Percentiles rank a stretch among this genome's conserved stretches.
phyloP scores from a whole-genome alignment of 1,140 invertebrate species.

The Parapsyche elsis region DNA sequence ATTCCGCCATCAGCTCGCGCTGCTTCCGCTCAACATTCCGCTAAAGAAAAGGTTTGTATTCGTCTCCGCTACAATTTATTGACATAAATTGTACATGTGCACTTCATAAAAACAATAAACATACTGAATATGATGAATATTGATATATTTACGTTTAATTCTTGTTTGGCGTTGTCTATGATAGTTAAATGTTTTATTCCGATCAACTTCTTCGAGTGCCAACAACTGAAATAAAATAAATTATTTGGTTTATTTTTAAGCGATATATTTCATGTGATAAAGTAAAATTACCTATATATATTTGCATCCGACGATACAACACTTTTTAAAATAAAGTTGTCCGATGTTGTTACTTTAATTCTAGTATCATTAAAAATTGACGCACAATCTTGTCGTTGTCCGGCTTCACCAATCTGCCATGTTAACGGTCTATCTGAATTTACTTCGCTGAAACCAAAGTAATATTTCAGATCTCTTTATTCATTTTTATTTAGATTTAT shows the following conservation, averaged over 20 bases:
- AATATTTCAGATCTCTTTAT: not conserved
- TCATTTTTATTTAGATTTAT: not conserved
- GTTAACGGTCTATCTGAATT: conserved; percentile 54
- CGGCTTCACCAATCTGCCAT: conserved; percentile 66
- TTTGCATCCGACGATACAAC: conserved; percentile 64
- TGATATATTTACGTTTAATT: not conserved
- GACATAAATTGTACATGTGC: conserved; percentile 2
- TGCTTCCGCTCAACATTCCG: conserved; percentile 60
- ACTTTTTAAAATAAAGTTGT: conserved; percentile 36
- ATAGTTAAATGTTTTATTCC: conserved; percentile 72
- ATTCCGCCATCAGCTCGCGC: conserved; percentile 75
- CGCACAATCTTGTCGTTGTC: conserved; percentile 60
- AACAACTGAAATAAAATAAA: conserved; percentile 73
- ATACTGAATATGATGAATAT: conserved; percentile 23
- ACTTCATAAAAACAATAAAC: not conserved
- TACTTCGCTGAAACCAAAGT: not conserved
- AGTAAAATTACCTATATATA: conserved; percentile 67
- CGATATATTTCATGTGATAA: not conserved
- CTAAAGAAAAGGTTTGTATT: conserved; percentile 41
- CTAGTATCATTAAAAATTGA: conserved; percentile 13
- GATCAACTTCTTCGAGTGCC: conserved; percentile 70
- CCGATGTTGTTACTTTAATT: conserved; percentile 34
- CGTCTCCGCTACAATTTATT: not conserved
- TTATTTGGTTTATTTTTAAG: not conserved
- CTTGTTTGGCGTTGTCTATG: not conserved